Evolutionary conservation across 2,888 invertebrate genomes (phyloP).

Genomic region (Pilophorus perplexus): DNA sequence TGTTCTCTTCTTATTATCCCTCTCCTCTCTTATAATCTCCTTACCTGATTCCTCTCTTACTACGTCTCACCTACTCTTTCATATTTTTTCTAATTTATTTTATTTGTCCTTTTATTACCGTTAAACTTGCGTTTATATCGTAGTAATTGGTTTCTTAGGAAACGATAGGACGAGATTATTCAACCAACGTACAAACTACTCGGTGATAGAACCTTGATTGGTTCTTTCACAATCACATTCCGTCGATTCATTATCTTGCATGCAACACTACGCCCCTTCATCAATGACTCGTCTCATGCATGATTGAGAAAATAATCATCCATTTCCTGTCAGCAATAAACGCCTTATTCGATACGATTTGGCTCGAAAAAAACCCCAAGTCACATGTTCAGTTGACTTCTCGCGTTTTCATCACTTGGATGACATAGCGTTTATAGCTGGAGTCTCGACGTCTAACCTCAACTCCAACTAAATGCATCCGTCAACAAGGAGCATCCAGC

Average conservation of each 20-base stretch:
- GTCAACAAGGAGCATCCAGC: no score
- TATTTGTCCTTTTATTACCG: slow-evolving; percentile 36
- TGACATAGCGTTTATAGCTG: no score
- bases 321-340: no score
- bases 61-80: slow-evolving; percentile 15
- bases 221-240: slow-evolving; percentile 29
- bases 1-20: slow-evolving; percentile 35
- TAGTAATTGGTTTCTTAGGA: slow-evolving; percentile 32
- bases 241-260: slow-evolving; percentile 26
- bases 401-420: no score
- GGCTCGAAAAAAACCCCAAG: no score
- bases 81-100: slow-evolving; percentile 34
- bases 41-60: slow-evolving; percentile 27
- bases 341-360: no score
- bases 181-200: slow-evolving; percentile 13
- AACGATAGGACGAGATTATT: slow-evolving; percentile 23
- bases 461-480: no score
- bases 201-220: slow-evolving; percentile 33
- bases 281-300: not conserved
- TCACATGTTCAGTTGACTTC: no score
- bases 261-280: slow-evolving; percentile 22
- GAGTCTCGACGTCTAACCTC: no score
- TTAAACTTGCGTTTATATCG: slow-evolving; percentile 34
- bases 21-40: slow-evolving; percentile 26
- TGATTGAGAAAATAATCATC: no score